Percentiles rank a stretch among this genome's conserved stretches.
phyloP scores from a whole-genome alignment of 2,888 invertebrate genomes.

The Drosophila pseudotalamancana region DNA sequence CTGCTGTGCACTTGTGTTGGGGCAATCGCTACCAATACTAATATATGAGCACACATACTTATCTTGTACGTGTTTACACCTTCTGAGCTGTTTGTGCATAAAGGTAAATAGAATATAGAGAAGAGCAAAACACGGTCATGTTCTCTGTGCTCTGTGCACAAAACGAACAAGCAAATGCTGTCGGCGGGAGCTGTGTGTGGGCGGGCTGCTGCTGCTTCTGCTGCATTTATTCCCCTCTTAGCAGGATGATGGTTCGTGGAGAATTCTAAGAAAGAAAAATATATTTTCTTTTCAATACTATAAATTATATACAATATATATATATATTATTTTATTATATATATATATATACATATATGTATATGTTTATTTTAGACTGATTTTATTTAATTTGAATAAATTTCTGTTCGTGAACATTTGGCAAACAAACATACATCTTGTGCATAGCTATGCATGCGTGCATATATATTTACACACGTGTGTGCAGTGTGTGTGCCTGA shows the following conservation, averaged over 20 bases:
- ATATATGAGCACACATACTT: slow-evolving; percentile 31
- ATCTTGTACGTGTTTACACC: slow-evolving; percentile 60
- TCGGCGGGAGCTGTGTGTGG: slow-evolving; percentile 38
- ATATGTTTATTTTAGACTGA: slow-evolving; percentile 3
- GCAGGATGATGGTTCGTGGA: slow-evolving; percentile 23
- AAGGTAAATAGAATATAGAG: slow-evolving; percentile 69
- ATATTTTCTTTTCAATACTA: no score
- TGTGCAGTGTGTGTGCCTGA: slow-evolving; percentile 42
- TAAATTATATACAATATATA: no score
- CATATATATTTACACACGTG: slow-evolving; percentile 38
- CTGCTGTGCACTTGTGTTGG: slow-evolving; percentile 35
- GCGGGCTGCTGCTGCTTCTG: slow-evolving; percentile 20
- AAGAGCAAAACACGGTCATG: slow-evolving; percentile 56
- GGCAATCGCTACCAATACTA: slow-evolving; percentile 40
- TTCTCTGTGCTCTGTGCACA: slow-evolving; percentile 34
- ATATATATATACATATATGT: no score
- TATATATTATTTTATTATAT: background rate
- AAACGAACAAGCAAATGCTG: slow-evolving; percentile 45
- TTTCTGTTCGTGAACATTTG: slow-evolving; percentile 4
- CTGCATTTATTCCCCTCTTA: slow-evolving; percentile 36
- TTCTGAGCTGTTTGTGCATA: slow-evolving; percentile 61
- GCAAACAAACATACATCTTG: background rate
- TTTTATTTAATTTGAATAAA: background rate
- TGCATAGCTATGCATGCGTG: background rate
- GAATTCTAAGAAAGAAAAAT: slow-evolving; percentile 35